Base-by-base conservation (phyloP, 2,888 invertebrate genomes). In the Beris morrisii region DNA sequence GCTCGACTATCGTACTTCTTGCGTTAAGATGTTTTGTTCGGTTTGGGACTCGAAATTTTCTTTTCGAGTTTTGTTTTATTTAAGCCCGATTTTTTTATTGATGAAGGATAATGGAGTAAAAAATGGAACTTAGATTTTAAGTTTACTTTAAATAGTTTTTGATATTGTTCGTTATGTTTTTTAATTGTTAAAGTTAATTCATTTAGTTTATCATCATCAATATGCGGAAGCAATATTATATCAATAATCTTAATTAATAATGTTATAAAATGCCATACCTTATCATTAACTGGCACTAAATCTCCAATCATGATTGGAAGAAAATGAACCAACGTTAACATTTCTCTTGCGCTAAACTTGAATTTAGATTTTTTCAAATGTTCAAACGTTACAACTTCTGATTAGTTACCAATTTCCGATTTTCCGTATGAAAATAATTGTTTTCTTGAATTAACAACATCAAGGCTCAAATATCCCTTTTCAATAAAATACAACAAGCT, bases 301-400 rank as follows among this genome's bases (percentile, higher is more conserved):
- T 70, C 70, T 13, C 69, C 69, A 22, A 71, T 64, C 69, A 70
- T 71, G 5, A 71, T 11, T 4, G 67, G 68, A 59, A 22, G 22
- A 22, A 22, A 22, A 22, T 22, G 22, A 22, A 22, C 22, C 22
- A 22, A 22, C 22, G 22, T 22, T 22, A 22, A 22, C 22, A 22
- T 22, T 22, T 22, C 22, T 22, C 22, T 22, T 2, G 22, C 22
- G 22, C 22, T 22, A 22, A 22, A 1, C 22, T 22, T 22, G 3
- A 22, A 22, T 22, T 22, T 22, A 22, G 69, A 66, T 44, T 52
- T 66, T 44, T 53, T 44, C 55, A 69, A 66, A 65, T 69, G 70
- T 7, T 9, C 52, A 12, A 13, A 6, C n/a, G 58, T 61, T 45
- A 70, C 68, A 30, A 45, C 22, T 9, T 4, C 13, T 22, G 65